phyloP scores from a whole-genome alignment of 2,888 invertebrate species.

The Mesorhabditis belari region DNA sequence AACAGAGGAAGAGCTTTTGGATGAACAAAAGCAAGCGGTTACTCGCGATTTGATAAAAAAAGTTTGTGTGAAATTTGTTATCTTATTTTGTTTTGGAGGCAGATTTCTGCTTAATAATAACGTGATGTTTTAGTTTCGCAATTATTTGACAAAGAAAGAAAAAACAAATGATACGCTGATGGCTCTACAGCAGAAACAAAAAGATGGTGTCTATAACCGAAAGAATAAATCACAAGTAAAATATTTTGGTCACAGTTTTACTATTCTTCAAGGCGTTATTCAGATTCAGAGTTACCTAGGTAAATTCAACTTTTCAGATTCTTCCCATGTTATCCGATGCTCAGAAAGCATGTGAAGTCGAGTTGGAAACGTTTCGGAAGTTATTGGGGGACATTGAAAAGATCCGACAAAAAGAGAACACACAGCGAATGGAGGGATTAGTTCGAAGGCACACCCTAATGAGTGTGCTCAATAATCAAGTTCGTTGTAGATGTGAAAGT shows the following conservation, averaged over 20 bases:
- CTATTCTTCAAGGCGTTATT: no score
- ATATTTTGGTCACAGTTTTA: no score
- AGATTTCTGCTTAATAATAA: no score
- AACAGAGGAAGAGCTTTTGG: conserved; percentile 2
- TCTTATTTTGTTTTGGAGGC: neutral
- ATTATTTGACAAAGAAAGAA: neutral
- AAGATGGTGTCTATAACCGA: neutral
- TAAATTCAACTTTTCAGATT: conserved; percentile 13
- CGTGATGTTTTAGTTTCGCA: neutral
- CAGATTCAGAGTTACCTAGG: conserved; percentile 8
- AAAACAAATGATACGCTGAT: neutral
- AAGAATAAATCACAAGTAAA: neutral
- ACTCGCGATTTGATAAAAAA: conserved; percentile 9
- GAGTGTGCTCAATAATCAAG: conserved; percentile 75
- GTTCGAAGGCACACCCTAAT: conserved; percentile 86
- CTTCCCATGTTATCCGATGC: conserved; percentile 16
- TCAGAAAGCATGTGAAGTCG: conserved; percentile 17
- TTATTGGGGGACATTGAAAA: conserved; percentile 15
- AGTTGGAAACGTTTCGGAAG: conserved; percentile 9
- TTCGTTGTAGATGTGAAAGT: conserved; percentile 58
- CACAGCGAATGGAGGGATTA: conserved; percentile 56
- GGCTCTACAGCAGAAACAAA: neutral
- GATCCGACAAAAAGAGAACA: conserved; percentile 15
- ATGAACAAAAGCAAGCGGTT: conserved; percentile 5
- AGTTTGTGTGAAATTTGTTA: conserved; percentile 1